Conservation (phyloP, 2,888 invertebrate species). For the Hypolimnas misippus region DNA sequence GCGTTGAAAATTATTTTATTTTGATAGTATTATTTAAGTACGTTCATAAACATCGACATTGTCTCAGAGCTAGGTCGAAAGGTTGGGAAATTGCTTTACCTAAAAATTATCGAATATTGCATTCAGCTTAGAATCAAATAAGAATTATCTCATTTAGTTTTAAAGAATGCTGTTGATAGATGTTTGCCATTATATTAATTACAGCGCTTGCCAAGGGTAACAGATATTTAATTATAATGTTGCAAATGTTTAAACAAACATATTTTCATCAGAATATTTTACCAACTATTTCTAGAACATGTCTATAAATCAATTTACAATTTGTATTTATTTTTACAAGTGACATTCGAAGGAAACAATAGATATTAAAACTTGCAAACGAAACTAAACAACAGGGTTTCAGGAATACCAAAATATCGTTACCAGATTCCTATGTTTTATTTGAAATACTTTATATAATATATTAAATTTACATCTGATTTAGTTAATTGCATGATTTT, state of each 20-base stretch:
- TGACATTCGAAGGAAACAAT: neutral
- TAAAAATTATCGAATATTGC: constrained; percentile 43
- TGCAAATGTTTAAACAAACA: constrained; percentile 20
- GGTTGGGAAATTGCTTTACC: constrained; percentile 15
- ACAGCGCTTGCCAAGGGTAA: constrained; percentile 51
- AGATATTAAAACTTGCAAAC: neutral
- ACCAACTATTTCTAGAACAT: neutral
- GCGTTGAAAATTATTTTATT: neutral
- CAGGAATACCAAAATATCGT: constrained; percentile 58
- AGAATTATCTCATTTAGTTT: constrained; percentile 47
- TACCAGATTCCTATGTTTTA: constrained; percentile 44
- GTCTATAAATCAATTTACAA: neutral
- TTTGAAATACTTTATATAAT: constrained; percentile 31
- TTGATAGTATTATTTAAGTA: too few species aligned
- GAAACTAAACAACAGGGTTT: constrained; percentile 39
- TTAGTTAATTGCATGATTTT: neutral
- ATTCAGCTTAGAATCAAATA: constrained; percentile 37
- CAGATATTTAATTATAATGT: constrained; percentile 27
- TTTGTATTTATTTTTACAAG: constrained; percentile 1
- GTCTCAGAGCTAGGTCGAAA: constrained; percentile 13
- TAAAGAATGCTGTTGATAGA: constrained; percentile 38
- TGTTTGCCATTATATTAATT: constrained; percentile 49
- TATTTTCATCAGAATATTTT: neutral
- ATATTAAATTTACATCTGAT: constrained; percentile 15
- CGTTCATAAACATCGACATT: constrained; percentile 17